These are phyloP conservation scores for Todiramphus chloris DNA, from an alignment of 2,113 vertebrate genomes.

Conservation along the genomic window DNA sequence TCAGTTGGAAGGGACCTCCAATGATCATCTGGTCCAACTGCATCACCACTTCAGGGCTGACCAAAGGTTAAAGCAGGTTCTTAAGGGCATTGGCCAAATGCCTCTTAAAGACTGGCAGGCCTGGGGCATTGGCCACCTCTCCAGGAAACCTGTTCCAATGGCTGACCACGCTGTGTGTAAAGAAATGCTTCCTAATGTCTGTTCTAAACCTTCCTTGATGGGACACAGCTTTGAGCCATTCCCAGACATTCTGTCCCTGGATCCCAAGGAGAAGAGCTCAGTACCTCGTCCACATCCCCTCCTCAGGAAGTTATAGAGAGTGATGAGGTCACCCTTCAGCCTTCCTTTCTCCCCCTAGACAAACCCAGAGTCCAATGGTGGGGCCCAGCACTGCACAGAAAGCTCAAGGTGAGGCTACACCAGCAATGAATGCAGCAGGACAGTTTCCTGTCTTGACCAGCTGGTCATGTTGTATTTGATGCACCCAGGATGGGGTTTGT, in stretches of 20 bases:
- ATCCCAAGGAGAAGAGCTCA: background rate
- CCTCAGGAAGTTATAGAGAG: background rate
- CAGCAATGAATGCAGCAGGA: rapidly evolving
- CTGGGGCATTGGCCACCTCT: background rate
- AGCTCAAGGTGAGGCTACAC: rapidly evolving
- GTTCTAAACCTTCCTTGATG: background rate
- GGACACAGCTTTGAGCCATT: background rate
- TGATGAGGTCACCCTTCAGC: background rate
- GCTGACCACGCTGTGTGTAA: background rate
- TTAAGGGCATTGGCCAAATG: background rate
- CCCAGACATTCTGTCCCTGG: rapidly evolving
- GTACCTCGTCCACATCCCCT: background rate
- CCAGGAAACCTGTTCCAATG: background rate
- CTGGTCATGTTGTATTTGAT: background rate
- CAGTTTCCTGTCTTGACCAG: background rate
- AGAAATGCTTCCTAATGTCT: background rate
- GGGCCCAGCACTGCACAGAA: background rate
- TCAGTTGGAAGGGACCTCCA: background rate
- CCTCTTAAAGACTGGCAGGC: background rate
- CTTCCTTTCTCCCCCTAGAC: background rate
- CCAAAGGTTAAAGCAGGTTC: background rate
- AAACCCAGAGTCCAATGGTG: no score
- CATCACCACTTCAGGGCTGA: background rate
- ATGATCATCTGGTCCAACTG: rapidly evolving
- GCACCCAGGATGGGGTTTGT: background rate